These are phyloP conservation scores for Pyrgilauda ruficollis DNA, from an alignment of 2,113 vertebrate species.

Conservation along the genomic window DNA sequence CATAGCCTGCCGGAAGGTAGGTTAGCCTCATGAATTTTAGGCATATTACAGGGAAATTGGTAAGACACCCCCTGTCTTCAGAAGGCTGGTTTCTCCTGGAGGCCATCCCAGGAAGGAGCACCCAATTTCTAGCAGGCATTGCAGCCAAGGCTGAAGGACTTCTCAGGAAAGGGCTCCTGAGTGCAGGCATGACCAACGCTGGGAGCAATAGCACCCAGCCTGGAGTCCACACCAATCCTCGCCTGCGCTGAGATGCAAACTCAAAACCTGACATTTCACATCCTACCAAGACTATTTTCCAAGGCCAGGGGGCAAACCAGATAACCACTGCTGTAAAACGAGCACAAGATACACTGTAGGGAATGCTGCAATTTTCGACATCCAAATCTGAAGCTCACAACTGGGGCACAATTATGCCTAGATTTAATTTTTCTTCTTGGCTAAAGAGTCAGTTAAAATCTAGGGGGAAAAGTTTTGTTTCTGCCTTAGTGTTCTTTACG, in stretches of 20 bases:
- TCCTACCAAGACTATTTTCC: neutral
- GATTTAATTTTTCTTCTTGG: neutral
- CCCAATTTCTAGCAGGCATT: accelerated
- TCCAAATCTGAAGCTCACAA: neutral
- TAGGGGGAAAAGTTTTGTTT: neutral
- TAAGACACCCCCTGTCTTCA: accelerated
- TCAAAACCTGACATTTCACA: neutral
- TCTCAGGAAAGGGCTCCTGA: neutral
- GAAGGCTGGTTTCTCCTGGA: neutral
- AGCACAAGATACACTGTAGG: neutral
- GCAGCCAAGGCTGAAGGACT: neutral
- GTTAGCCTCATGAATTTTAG: neutral
- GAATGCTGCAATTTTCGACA: neutral
- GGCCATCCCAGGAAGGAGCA: neutral
- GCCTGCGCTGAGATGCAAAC: neutral
- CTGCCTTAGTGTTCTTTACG: neutral
- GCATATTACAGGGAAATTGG: accelerated
- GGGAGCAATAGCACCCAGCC: neutral
- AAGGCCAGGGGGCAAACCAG: neutral
- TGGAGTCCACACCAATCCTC: neutral
- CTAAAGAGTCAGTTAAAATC: neutral
- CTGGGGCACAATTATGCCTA: neutral
- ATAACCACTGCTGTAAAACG: neutral
- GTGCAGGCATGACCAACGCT: accelerated
- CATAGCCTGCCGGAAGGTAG: neutral